Percentiles rank a stretch among this genome's conserved stretches.
Conservation (phyloP, 2,113 vertebrate genomes). For the Takifugu flavidus region DNA sequence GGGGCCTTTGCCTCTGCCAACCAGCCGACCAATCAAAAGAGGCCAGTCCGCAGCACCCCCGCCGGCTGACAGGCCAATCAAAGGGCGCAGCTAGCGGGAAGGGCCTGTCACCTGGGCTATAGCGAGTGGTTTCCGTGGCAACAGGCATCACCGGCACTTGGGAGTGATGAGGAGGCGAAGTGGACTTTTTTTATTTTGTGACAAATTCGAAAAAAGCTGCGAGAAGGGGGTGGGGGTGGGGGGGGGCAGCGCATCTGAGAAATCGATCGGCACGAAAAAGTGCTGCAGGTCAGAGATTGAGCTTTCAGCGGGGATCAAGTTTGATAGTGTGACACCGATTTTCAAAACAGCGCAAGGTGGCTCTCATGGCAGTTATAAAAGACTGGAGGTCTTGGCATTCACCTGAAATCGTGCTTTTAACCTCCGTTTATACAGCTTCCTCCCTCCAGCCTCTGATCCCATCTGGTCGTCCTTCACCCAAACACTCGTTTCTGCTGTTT, state of each 20-base stretch:
- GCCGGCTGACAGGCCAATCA: constrained; percentile 53
- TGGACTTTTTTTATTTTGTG: constrained; percentile 43
- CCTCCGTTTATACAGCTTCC: neutral
- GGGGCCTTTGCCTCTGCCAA: constrained; percentile 41
- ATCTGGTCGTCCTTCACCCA: constrained; percentile 2
- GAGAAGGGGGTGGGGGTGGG: constrained; percentile 3
- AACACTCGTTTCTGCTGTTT: constrained; percentile 3
- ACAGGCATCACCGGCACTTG: constrained; percentile 54
- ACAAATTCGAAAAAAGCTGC: constrained; percentile 31
- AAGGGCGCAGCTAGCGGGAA: constrained; percentile 54
- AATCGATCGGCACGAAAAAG: constrained; percentile 27
- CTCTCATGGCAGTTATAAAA: neutral
- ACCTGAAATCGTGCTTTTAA: constrained; percentile 9
- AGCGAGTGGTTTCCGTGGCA: constrained; percentile 62
- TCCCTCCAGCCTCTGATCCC: constrained; percentile 4
- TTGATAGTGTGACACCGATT: constrained; percentile 18
- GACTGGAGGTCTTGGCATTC: neutral
- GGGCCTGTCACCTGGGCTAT: constrained; percentile 63
- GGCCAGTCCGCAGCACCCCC: constrained; percentile 19
- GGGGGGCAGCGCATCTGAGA: constrained; percentile 17
- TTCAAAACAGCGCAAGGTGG: constrained; percentile 7
- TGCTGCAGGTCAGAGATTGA: constrained; percentile 19
- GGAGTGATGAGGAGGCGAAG: constrained; percentile 33
- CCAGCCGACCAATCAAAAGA: constrained; percentile 48
- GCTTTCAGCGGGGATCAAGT: constrained; percentile 17